Evolutionary conservation across 2,113 vertebrate species (phyloP).

Genomic region (Xenopus laevis): DNA sequence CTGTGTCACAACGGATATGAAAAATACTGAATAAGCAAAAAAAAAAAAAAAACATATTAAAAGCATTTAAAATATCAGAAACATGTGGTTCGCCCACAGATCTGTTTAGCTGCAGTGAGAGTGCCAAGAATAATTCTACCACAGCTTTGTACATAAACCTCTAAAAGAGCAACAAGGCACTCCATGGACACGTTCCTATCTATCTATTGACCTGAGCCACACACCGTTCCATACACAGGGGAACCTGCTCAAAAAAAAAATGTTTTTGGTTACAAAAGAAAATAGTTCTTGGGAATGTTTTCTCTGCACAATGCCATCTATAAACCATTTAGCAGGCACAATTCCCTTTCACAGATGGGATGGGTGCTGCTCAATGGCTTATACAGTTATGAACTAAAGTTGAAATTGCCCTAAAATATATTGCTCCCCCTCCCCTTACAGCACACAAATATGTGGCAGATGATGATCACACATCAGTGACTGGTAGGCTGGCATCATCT

Average conservation of each 20-base stretch:
- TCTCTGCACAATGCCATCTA: constrained; percentile 13
- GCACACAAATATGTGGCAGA: background rate
- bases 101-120: background rate
- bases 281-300: constrained; percentile 23
- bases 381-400: background rate
- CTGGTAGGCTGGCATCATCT: constrained; percentile 86
- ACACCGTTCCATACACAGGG: constrained; percentile 4
- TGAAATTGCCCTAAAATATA: background rate
- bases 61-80: constrained; percentile 14
- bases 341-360: background rate
- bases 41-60: background rate
- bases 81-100: background rate
- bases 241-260: background rate
- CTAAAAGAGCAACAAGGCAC: constrained; percentile 34
- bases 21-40: constrained; percentile 21
- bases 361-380: background rate
- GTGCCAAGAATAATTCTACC: background rate
- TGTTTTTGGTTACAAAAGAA: background rate
- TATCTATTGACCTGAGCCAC: background rate
- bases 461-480: constrained; percentile 83
- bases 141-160: constrained; percentile 8
- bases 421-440: no score
- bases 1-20: background rate
- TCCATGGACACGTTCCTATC: constrained; percentile 6
- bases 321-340: background rate